phyloP scores from a whole-genome alignment of 2,797 vertebrate genomes.

The Molothrus ater region DNA sequence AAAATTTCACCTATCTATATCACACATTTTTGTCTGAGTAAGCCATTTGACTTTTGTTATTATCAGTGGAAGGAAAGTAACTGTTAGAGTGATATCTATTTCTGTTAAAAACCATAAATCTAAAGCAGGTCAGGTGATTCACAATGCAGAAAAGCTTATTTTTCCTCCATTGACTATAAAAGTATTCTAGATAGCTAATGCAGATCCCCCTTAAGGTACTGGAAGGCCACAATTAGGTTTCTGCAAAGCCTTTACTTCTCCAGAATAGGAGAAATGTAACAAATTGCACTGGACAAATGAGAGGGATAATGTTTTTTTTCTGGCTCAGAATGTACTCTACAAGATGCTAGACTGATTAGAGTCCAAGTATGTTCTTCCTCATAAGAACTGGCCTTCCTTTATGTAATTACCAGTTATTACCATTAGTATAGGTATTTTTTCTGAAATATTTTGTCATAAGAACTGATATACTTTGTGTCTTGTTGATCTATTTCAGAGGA shows the following conservation, averaged over 20 bases:
- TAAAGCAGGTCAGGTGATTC: not conserved
- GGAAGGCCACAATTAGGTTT: not conserved
- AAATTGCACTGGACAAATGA: not conserved
- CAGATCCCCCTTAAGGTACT: not conserved
- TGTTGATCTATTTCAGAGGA: not conserved
- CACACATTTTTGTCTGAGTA: not conserved
- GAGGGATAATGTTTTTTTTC: not conserved
- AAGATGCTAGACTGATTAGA: not conserved
- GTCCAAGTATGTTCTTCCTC: not conserved
- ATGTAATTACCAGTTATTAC: not conserved
- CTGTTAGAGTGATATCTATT: not conserved
- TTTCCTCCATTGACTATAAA: not conserved
- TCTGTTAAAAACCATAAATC: not conserved
- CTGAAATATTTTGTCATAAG: not conserved
- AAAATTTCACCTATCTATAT: not conserved
- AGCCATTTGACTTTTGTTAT: not conserved
- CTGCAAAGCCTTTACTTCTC: not conserved
- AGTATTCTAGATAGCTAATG: not conserved
- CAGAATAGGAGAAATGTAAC: not conserved
- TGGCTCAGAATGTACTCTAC: not conserved
- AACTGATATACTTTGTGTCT: not conserved
- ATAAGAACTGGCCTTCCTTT: not conserved
- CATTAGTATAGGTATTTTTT: not conserved
- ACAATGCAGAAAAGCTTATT: not conserved
- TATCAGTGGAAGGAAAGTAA: not conserved